These are phyloP conservation scores for Alethe diademata DNA, from an alignment of 2,113 vertebrate species.

Conservation along the genomic window DNA sequence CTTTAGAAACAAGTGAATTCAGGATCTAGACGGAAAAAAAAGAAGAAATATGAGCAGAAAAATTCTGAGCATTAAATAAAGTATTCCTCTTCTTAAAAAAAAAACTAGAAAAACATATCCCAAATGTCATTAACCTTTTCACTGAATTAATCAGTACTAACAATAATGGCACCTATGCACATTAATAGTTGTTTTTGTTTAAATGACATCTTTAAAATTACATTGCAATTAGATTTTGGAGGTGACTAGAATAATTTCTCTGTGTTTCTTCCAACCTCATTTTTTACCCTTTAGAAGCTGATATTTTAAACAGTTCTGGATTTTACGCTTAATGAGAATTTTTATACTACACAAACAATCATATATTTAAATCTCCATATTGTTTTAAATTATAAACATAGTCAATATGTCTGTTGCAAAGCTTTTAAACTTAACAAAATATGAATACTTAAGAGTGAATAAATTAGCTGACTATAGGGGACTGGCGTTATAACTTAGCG, in stretches of 20 bases:
- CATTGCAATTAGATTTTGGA: not conserved
- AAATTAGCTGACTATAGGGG: not conserved
- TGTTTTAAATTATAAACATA: not conserved
- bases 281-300: not conserved
- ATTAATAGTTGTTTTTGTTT: not conserved
- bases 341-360: not conserved
- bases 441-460: not conserved
- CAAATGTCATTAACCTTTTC: not conserved
- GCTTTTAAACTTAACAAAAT: not conserved
- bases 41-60: not conserved
- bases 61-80: not conserved
- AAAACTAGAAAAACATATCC: not conserved
- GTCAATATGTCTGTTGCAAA: not conserved
- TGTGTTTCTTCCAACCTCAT: not conserved
- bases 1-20: constrained; percentile 89
- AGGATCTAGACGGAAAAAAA: constrained; percentile 78
- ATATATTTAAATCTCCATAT: not conserved
- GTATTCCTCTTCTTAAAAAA: not conserved
- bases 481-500: not conserved
- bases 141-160: not conserved
- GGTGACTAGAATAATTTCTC: not conserved
- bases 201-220: not conserved
- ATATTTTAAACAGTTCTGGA: not conserved
- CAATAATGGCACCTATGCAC: not conserved
- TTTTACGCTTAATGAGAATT: not conserved